Base-by-base conservation (phyloP, 2,113 vertebrate species). In the Erinaceus europaeus region DNA sequence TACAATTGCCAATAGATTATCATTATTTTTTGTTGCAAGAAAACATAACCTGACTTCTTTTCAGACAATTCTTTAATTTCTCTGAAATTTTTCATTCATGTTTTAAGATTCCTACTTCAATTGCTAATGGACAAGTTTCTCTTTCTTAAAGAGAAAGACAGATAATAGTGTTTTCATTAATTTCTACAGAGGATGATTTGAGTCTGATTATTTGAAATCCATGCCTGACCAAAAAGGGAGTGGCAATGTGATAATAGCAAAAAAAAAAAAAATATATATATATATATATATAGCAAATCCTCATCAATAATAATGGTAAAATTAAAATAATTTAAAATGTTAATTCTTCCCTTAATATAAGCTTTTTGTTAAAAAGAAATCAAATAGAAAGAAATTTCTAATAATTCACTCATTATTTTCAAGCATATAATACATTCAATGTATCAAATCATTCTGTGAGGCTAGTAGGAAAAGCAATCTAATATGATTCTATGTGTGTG, bases 191-290 rank as follows among this genome's bases (percentile, higher is more conserved):
- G 23, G 4, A 76, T 68, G 21, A 53, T 68, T 87, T 84, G n/a
- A 59, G 40, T 7, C n/a, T 53, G 9, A 5, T 81, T 62, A 78
- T 55, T 84, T 78, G 53, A 74, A 84, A 89, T 55, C 53, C 25
- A 20, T 32, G 23, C 27, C 52, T 59, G 46, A 83, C 8, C 27
- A 79, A 84, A 32, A 3, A 67, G 11, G 4, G 5, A 86, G 76
- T 95, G 61, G 8, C 11, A 93, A 91, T 76, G 23, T 29, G 86
- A 71, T 86, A 90, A 88, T 71, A 92, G 81, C 64, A 84, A 90
- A 23, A 25, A 78, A 50, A 86, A 88, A 34, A 84, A 69, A 89
- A 88, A 29, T 61, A 40, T n/a, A n/a, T n/a, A n/a, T n/a, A n/a
- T n/a, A n/a, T n/a, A n/a, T n/a, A n/a, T n/a, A n/a, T n/a, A n/a